Evolutionary conservation across 2,888 invertebrate genomes (phyloP), one percentile per base, ranked within the genome.

Genomic region (Pollenia amentaria): DNA sequence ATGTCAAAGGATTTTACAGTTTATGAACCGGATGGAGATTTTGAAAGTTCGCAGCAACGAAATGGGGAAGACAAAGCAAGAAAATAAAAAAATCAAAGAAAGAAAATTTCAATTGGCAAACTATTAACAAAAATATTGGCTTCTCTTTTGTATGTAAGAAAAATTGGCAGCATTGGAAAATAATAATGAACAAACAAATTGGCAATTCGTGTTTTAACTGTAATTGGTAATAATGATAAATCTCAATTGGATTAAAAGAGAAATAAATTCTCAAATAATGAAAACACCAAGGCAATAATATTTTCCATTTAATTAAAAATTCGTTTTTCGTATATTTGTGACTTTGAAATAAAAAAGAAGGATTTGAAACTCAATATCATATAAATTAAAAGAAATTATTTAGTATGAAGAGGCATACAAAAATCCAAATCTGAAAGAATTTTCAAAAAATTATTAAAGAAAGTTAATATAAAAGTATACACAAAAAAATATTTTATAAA

Each of bases 11-110:
- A 92, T 42, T 78, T 91, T 44, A 89, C 89, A 46, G 87, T 87
- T 12, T 92, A 90, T 79, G 62, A 89, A 69, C 92, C 92, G 42
- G 92, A 92, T 86, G 82, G 85, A 82, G 90, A 92, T 48, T 91
- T 91, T 77, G 77, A 81, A 81, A 55, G 67, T 69, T 62, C 69
- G 29, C 18, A 53, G 48, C 62, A 55, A 44, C 70, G 55, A 79
- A 65, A 2, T 48, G 40, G 44, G 72, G n/a, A 57, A 48, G 67
- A 46, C 70, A 40, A 62, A 18, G 48, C n/a, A 60, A 21, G 29
- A 80, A 69, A 85, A 69, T 72, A 69, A 70, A 1, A 48, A 46
- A 21, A 38, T 18, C 21, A 64, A 84, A 48, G 11, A 64, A 84
- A 48, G 11, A 44, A 76, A 16, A 18, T 11, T 42, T 42, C n/a